Conservation (phyloP, 2,113 vertebrate species). For the Machaerirhynchus nigripectus region DNA sequence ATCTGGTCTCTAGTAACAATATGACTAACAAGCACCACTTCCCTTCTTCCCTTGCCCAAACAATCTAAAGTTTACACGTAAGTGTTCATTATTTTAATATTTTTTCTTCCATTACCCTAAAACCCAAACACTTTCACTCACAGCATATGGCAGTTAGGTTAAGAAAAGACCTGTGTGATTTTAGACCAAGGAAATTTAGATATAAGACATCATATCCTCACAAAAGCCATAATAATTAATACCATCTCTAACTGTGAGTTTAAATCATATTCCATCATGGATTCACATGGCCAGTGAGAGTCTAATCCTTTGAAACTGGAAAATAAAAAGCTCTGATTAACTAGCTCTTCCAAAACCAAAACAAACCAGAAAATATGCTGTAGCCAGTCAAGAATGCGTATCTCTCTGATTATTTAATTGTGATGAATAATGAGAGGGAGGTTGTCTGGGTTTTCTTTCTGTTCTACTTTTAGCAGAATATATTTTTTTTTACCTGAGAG, state of each 20-base stretch:
- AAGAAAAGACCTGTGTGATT: background rate
- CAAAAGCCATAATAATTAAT: background rate
- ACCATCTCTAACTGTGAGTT: background rate
- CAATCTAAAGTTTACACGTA: background rate
- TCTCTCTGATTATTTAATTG: conserved; percentile 13
- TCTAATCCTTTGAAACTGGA: background rate
- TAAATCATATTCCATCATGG: background rate
- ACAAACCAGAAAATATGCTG: background rate
- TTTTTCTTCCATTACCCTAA: background rate
- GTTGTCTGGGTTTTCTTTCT: background rate
- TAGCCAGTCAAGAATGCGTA: background rate
- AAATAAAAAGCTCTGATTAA: background rate
- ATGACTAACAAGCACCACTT: background rate
- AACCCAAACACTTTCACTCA: background rate
- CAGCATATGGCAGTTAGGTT: background rate
- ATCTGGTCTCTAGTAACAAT: background rate
- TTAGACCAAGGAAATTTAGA: background rate
- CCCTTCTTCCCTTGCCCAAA: background rate
- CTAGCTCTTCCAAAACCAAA: background rate
- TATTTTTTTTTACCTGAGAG: conserved; percentile 3
- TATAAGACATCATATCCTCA: background rate
- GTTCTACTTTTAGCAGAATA: background rate
- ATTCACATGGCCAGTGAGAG: background rate
- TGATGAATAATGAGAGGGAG: background rate
- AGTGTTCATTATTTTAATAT: background rate